phyloP scores from a whole-genome alignment of 2,888 invertebrate genomes.

The Caenorhabditis sp. region DNA sequence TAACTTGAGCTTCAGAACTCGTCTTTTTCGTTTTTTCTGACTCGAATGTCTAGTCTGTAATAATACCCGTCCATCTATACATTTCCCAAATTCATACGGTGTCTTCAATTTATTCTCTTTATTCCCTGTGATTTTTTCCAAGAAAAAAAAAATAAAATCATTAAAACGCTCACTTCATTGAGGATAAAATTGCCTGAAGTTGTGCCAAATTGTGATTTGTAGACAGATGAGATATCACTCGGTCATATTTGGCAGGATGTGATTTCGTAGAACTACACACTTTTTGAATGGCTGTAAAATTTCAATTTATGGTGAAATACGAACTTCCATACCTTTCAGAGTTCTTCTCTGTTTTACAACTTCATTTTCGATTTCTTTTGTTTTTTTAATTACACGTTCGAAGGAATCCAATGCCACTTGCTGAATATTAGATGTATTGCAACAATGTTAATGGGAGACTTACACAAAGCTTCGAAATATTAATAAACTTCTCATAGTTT shows the following conservation, averaged over 20 bases:
- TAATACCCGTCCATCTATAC: background rate
- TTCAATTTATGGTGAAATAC: background rate
- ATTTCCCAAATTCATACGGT: background rate
- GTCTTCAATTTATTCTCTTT: background rate
- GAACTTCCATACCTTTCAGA: background rate
- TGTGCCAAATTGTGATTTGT: background rate
- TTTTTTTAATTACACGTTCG: background rate
- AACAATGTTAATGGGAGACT: background rate
- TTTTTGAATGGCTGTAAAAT: background rate
- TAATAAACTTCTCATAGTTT: conserved; percentile 9
- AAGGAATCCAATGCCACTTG: conserved; percentile 19
- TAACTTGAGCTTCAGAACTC: too few species aligned
- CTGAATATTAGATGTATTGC: conserved; percentile 4
- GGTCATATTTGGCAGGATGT: background rate
- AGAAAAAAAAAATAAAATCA: background rate
- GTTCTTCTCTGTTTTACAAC: background rate
- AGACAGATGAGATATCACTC: background rate
- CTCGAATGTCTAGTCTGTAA: too few species aligned
- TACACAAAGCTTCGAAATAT: conserved; percentile 28
- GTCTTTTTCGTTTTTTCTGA: too few species aligned
- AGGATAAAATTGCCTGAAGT: background rate
- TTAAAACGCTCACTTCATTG: background rate
- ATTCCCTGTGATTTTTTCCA: background rate
- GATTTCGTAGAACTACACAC: background rate
- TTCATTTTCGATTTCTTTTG: background rate